Base-by-base conservation (phyloP, 2,113 vertebrate genomes). In the Tychaedon coryphoeus region DNA sequence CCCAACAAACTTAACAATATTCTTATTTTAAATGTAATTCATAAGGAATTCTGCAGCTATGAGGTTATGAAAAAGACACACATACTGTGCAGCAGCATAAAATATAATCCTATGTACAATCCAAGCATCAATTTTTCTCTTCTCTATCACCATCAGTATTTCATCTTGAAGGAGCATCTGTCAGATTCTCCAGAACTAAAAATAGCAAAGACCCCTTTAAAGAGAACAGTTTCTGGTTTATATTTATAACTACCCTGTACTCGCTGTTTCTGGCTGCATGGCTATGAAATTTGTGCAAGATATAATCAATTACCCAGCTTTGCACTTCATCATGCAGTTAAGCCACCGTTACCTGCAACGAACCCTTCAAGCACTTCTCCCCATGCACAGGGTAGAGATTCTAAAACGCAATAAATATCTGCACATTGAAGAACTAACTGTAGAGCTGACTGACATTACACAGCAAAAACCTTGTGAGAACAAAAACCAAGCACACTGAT, bases 401-500 rank as follows among this genome's bases (percentile, higher is more conserved):
- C 77, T 80, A 89, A 83, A 87, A 90, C 1, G 0, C 73, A n/a
- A 85, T 97, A 98, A 98, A 98, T 95, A 96, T 97, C 97, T 97
- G 97, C 97, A 96, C 97, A 93, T 26, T 65, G 74, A 77, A 93
- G 90, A 91, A 69, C 74, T 96, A 92, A 95, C 90, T 90, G 67
- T 61, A 97, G 82, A 96, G 94, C 84, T 91, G 65, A 91, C 97
- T 98, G 97, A 96, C 97, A 98, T 98, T 98, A 98, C 98, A 97
- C 97, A 98, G 97, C 97, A 98, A 98, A 98, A 98, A 97, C 86
- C 97, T 28, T 54, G 75, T 65, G 88, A 97, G 98, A 98, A 98
- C 97, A 98, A 98, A 98, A 98, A 88, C 95, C 96, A 54, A 96
- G 82, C 95, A 96, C 94, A 71, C 74, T 81, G 96, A 97, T 90